These are phyloP conservation scores for Kryptolebias marmoratus DNA, from an alignment of 2,113 vertebrate species.

Conservation along the genomic window DNA sequence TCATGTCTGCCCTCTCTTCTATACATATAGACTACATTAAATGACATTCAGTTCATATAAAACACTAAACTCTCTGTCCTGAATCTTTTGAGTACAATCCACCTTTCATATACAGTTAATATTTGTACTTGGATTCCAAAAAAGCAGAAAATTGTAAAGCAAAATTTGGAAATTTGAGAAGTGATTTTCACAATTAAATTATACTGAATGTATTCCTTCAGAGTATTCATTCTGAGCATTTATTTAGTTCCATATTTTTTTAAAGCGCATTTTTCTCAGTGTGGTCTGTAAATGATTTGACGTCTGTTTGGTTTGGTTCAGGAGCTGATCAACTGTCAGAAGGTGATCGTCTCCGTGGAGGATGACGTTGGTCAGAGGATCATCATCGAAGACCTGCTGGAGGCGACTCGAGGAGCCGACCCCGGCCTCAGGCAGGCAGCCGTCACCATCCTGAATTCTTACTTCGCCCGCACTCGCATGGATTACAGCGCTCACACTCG, in stretches of 20 bases:
- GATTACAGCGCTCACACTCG: slow-evolving; percentile 91
- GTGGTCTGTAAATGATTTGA: neutral
- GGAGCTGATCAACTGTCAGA: slow-evolving; percentile 95
- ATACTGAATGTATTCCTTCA: no score
- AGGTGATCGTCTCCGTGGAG: slow-evolving; percentile 94
- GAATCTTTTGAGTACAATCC: no score
- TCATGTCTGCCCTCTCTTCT: no score
- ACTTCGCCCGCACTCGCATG: slow-evolving; percentile 92
- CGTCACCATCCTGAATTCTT: slow-evolving; percentile 91
- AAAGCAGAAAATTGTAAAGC: no score
- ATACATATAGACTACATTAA: no score
- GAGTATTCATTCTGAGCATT: no score
- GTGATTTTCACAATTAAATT: no score
- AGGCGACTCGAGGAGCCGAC: slow-evolving; percentile 89
- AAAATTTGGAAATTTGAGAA: no score
- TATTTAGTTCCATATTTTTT: neutral
- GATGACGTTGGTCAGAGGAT: slow-evolving; percentile 94
- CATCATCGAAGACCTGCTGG: slow-evolving; percentile 94
- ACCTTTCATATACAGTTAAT: no score
- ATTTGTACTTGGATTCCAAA: no score
- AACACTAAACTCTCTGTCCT: no score
- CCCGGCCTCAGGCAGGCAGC: slow-evolving; percentile 91
- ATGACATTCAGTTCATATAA: no score
- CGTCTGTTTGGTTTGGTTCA: slow-evolving; percentile 51
- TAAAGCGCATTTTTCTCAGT: neutral